A percentile compares a stretch with the other conserved stretches of the same genome.
phyloP scores from a whole-genome alignment of 2,797 vertebrate genomes.

The Diglossa cyanea region DNA sequence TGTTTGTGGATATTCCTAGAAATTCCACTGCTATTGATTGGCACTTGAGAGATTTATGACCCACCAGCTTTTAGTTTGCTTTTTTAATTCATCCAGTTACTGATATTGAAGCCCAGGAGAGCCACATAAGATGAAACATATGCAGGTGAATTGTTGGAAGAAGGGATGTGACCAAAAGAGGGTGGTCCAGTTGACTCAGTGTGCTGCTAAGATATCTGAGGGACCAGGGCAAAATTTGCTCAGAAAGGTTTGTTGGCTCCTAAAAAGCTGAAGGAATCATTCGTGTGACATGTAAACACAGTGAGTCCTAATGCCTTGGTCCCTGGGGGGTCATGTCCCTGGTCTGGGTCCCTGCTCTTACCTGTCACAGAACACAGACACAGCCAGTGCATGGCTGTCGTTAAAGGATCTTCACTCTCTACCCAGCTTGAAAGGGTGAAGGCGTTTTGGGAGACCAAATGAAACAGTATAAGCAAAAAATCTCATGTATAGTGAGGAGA shows the following conservation, averaged over 20 bases:
- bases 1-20: background rate
- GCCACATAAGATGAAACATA: background rate
- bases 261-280: background rate
- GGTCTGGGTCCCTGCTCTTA: background rate
- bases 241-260: background rate
- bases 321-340: fast-evolving
- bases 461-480: background rate
- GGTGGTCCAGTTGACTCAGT: fast-evolving
- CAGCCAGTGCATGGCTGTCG: background rate
- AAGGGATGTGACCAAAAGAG: background rate
- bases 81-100: background rate
- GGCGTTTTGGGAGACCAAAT: background rate
- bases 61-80: background rate
- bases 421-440: background rate
- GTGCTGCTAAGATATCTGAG: background rate
- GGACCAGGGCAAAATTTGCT: background rate
- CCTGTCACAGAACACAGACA: background rate
- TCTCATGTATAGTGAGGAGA: fast-evolving
- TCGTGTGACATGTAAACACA: fast-evolving
- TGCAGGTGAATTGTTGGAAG: background rate
- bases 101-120: background rate
- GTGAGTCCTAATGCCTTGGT: background rate
- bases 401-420: fast-evolving
- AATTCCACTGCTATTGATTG: background rate
- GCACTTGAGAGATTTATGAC: background rate